Conservation (phyloP, 37 sponge, comb jelly and placozoan species). For the Petrosia ficiformis region DNA sequence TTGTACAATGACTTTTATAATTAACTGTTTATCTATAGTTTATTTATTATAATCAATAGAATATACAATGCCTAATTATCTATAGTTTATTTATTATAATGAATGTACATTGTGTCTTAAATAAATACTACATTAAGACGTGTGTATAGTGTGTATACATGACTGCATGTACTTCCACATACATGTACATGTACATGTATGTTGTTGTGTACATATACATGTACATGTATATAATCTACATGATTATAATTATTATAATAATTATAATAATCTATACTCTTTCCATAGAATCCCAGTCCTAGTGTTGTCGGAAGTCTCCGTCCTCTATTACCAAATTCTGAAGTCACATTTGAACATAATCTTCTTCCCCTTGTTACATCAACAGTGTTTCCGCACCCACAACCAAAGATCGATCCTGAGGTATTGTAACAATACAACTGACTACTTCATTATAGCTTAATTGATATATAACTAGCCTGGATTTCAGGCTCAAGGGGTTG, state of each 20-base stretch:
- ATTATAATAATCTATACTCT: not conserved
- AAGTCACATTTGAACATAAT: constrained; percentile 29
- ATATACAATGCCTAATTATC: no score
- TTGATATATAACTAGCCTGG: no score
- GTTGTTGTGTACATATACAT: no score
- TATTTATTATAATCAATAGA: no score
- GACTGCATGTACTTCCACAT: not conserved
- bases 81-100: no score
- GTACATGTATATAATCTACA: not conserved
- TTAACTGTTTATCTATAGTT: no score
- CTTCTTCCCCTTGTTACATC: constrained; percentile 38
- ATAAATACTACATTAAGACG: no score
- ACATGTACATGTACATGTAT: no score
- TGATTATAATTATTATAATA: not conserved
- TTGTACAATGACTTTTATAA: no score
- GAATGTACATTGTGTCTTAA: no score
- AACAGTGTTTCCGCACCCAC: constrained; percentile 22
- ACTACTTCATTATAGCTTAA: not conserved
- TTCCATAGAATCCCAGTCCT: constrained; percentile 40
- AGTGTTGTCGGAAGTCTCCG: not conserved
- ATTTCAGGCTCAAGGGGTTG: not conserved
- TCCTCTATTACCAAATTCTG: constrained; percentile 38
- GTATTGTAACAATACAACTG: constrained; percentile 10
- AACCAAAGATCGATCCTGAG: constrained; percentile 31
- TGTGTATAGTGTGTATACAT: no score